These are phyloP conservation scores for Ispidina lecontei DNA, from an alignment of 2,797 vertebrate genomes.

Conservation along the genomic window DNA sequence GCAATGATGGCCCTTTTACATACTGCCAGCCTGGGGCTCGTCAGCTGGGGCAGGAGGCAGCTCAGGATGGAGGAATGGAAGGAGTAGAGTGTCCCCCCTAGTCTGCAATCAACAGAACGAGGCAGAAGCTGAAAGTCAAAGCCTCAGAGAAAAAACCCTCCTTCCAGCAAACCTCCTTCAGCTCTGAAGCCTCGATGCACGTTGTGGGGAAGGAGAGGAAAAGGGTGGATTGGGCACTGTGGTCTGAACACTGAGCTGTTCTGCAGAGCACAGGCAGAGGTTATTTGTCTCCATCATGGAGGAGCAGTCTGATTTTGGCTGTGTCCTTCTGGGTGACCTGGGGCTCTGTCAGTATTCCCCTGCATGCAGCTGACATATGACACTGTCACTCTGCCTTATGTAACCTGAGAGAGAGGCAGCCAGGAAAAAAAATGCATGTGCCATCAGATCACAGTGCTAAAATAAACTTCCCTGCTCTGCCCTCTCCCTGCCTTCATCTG, in stretches of 20 bases:
- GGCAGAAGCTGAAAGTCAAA: neutral
- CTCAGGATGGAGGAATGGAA: slow-evolving; percentile 91
- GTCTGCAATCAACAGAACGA: slow-evolving; percentile 73
- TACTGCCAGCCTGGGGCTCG: slow-evolving; percentile 90
- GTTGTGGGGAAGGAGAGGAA: neutral
- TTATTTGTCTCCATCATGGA: neutral
- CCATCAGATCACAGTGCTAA: slow-evolving; percentile 41
- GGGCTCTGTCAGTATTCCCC: neutral
- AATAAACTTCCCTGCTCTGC: slow-evolving; percentile 40
- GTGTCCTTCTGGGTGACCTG: slow-evolving; percentile 20
- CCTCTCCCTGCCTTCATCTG: neutral
- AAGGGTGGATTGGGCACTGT: neutral
- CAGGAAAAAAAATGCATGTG: neutral
- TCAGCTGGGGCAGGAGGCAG: slow-evolving; percentile 91
- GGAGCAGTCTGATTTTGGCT: neutral
- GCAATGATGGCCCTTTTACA: slow-evolving; percentile 92
- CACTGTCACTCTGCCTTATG: slow-evolving; percentile 21
- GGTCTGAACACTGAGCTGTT: neutral
- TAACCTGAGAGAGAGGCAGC: slow-evolving; percentile 24
- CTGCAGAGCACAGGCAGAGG: neutral
- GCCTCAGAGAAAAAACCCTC: neutral
- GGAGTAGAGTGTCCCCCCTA: slow-evolving; percentile 86
- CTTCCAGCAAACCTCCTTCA: neutral
- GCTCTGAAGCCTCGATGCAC: neutral
- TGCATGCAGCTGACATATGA: slow-evolving; percentile 11